Conservation (phyloP, 2,797 vertebrate species). For the Amblyraja radiata region DNA sequence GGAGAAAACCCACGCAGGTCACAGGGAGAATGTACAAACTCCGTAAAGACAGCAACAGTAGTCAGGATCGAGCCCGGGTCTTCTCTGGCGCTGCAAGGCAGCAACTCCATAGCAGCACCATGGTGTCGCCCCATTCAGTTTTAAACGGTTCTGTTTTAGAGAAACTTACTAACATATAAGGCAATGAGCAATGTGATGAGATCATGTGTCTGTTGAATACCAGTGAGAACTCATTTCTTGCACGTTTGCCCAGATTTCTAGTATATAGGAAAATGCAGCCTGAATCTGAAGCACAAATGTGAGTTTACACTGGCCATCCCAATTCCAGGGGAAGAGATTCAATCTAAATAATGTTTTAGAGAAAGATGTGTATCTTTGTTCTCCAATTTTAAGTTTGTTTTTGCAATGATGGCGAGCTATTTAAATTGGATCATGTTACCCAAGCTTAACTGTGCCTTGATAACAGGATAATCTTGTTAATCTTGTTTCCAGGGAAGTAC, state of each 20-base stretch:
- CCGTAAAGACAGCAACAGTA: too few relatives aligned
- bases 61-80: too few relatives aligned
- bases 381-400: slow-evolving; percentile 34
- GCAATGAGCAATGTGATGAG: neutral
- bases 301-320: neutral
- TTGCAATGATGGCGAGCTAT: neutral
- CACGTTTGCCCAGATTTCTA: neutral
- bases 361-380: neutral
- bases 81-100: too few relatives aligned
- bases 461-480: neutral
- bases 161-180: neutral
- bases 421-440: neutral
- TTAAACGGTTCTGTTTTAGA: neutral
- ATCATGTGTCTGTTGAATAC: neutral
- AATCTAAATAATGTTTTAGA: neutral
- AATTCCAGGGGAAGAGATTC: neutral
- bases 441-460: neutral
- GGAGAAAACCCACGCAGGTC: too few relatives aligned
- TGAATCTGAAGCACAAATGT: neutral
- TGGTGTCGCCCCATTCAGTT: too few relatives aligned
- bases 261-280: neutral
- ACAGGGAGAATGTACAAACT: too few relatives aligned
- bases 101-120: too few relatives aligned
- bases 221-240: neutral
- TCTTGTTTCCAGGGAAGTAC: too few relatives aligned